phyloP scores from a whole-genome alignment of 2,797 vertebrate genomes.

The Apodemus agrarius region DNA sequence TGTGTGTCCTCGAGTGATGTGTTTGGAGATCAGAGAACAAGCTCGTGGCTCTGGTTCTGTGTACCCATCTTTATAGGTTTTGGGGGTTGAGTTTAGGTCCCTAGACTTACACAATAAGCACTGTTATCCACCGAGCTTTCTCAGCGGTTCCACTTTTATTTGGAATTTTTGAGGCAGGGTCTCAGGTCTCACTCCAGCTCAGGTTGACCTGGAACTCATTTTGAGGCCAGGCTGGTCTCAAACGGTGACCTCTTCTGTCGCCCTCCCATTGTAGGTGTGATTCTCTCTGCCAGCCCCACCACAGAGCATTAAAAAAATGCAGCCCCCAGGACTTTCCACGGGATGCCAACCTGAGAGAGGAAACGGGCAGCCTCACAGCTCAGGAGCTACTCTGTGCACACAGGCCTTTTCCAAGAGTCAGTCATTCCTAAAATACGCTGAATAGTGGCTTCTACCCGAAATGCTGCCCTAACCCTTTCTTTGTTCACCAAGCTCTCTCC shows the following conservation, averaged over 20 bases:
- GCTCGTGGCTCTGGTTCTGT: background rate
- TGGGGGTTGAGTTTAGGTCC: background rate
- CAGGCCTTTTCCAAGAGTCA: background rate
- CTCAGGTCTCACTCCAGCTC: background rate
- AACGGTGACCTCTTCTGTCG: background rate
- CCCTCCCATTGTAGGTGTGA: background rate
- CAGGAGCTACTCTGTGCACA: background rate
- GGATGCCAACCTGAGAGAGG: background rate
- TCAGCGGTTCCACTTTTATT: background rate
- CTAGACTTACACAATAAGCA: background rate
- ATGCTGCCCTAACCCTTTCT: background rate
- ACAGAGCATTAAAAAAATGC: background rate
- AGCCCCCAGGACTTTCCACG: background rate
- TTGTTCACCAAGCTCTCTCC: background rate
- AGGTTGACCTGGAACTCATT: background rate
- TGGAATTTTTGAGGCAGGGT: background rate
- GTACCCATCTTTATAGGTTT: background rate
- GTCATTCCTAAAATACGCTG: background rate
- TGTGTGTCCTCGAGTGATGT: background rate
- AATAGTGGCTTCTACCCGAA: background rate
- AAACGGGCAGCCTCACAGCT: background rate
- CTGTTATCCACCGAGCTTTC: background rate
- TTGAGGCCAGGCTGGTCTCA: background rate
- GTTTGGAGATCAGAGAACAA: background rate
- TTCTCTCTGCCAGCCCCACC: background rate